Evolutionary conservation across 2,888 invertebrate genomes (phyloP), one percentile per base, ranked within the genome.

Genomic region (Andricus curvator): DNA sequence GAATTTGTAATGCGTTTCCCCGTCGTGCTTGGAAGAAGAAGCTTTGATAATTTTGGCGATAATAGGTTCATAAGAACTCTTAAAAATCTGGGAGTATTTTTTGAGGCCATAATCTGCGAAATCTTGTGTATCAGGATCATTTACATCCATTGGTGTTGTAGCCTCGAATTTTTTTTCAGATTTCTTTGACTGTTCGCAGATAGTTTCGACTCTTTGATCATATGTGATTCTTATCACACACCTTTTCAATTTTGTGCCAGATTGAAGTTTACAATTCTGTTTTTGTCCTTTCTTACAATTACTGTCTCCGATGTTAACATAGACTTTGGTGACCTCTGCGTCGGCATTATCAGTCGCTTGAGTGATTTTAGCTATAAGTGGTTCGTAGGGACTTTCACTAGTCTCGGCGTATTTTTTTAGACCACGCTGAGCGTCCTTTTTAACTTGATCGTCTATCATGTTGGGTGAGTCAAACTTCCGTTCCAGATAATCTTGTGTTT

Each of bases 291-390:
- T 94, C 13, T 91, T 88, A 85, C 95, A 95, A 80, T 93, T 93
- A 3, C 95, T 94, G 67, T 94, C 93, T 17, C 94, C 95, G 15
- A 96, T 91, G 84, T 94, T 93, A 74, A 95, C 94, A 82, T 94
- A 94, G 62, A 96, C 94, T 87, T 94, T 94, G 41, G 94, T 95
- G 76, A 94, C 87, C 44, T 95, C 95, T 67, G 94, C 91, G 6
- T 95, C 94, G 13, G 94, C 88, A 91, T 95, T 94, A n/a, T 90
- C 89, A 0, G 93, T 90, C 11, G 94, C 94, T 2, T 93, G 93
- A 66, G 91, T 90, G 3, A 95, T 89, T 80, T 93, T 89, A 0
- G 93, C 88, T 25, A 94, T 84, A n/a, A 89, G 80, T 0, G 89
- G 90, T 33, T 90, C 89, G 62, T 89, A 86, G 0, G 84, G n/a